These are phyloP conservation scores for Pogonophryne albipinna DNA, from an alignment of 2,797 vertebrate genomes.

Conservation along the genomic window DNA sequence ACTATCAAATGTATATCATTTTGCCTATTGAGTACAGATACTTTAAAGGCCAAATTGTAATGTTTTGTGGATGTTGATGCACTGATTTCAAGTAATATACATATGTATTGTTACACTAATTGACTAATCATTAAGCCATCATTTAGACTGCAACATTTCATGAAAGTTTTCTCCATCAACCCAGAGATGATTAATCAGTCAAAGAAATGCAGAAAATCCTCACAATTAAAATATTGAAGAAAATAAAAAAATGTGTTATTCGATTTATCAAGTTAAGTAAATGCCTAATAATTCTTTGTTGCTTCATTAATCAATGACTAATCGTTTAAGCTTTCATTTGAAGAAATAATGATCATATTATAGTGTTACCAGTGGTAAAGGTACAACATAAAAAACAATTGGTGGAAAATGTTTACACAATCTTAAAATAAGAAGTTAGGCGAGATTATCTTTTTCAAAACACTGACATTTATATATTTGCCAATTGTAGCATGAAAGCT, in stretches of 20 bases:
- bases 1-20: neutral
- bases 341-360: neutral
- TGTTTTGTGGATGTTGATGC: neutral
- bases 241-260: neutral
- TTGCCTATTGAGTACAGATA: neutral
- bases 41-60: neutral
- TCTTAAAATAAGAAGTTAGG: neutral
- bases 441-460: conserved; percentile 5
- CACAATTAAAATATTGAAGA: neutral
- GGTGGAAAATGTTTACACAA: neutral
- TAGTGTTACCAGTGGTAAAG: no score
- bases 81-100: neutral
- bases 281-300: no score
- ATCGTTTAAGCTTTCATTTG: neutral
- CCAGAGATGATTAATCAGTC: neutral
- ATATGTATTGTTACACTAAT: neutral
- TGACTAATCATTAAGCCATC: neutral
- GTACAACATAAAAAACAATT: no score
- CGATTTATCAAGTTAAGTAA: neutral
- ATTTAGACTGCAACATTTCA: no score
- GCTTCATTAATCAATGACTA: no score
- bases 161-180: neutral
- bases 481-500: conserved; percentile 31
- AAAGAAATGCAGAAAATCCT: neutral
- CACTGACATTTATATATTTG: conserved; percentile 21